phyloP scores from a whole-genome alignment of 2,113 vertebrate species.

The Hylia prasina region DNA sequence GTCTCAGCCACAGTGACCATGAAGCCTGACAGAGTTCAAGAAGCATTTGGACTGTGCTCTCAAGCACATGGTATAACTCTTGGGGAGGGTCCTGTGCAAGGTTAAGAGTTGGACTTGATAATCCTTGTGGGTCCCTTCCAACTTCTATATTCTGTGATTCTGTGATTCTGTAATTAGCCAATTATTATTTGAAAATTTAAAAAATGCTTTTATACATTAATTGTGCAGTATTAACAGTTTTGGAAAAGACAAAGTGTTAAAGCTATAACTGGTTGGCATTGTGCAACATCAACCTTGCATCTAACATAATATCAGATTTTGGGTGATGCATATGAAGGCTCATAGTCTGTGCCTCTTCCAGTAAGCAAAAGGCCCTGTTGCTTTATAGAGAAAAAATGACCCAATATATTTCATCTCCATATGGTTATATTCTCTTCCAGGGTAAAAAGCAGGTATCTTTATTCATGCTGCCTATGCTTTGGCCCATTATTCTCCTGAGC shows the following conservation, averaged over 20 bases:
- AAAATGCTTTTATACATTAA: background rate
- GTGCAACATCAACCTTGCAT: background rate
- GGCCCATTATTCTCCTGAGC: background rate
- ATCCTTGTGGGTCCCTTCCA: background rate
- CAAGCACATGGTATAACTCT: background rate
- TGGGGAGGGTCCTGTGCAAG: background rate
- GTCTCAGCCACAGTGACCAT: fast-evolving
- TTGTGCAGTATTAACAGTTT: background rate
- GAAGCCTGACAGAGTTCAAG: background rate
- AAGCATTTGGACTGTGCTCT: background rate
- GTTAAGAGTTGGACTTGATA: fast-evolving
- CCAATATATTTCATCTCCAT: background rate
- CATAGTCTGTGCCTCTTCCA: background rate
- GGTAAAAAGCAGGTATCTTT: background rate
- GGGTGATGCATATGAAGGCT: background rate
- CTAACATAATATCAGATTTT: background rate
- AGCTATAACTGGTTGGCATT: background rate
- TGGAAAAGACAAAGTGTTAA: background rate
- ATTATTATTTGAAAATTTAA: background rate
- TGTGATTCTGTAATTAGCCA: background rate
- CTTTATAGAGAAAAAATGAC: background rate
- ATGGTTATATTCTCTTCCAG: background rate
- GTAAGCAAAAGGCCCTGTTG: background rate
- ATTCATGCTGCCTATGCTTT: background rate
- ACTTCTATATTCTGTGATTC: fast-evolving